Conservation (phyloP, 2,797 vertebrate genomes). For the Catharus ustulatus region DNA sequence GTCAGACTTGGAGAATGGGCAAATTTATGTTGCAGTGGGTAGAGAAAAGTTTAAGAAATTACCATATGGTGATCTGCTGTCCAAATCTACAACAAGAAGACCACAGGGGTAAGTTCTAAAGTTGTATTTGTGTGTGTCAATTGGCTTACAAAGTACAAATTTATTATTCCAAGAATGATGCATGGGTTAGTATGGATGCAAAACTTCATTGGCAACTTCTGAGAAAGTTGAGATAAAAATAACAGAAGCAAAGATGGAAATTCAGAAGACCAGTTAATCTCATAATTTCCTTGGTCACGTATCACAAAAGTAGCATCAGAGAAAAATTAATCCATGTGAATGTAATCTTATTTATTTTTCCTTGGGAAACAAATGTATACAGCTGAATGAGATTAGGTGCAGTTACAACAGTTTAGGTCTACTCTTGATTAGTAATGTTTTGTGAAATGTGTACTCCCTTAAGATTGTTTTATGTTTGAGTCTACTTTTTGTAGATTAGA, state of each 20-base stretch:
- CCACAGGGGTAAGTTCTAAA: constrained; percentile 82
- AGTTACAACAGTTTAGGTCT: not conserved
- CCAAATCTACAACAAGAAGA: constrained; percentile 83
- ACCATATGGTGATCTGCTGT: constrained; percentile 87
- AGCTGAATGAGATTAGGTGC: not conserved
- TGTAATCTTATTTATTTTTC: not conserved
- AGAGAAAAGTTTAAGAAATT: constrained; percentile 94
- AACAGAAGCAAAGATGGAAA: not conserved
- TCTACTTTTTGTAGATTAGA: not conserved
- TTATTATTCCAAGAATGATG: not conserved
- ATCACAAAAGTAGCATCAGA: not conserved
- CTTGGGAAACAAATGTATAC: not conserved
- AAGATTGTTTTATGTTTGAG: not conserved
- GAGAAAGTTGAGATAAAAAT: not conserved
- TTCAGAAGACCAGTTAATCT: not conserved
- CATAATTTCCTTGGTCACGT: not conserved
- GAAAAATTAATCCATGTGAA: not conserved
- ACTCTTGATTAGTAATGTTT: not conserved
- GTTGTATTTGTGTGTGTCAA: not conserved
- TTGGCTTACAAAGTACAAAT: not conserved
- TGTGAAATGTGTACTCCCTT: not conserved
- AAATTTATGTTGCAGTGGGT: constrained; percentile 94
- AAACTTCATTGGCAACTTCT: not conserved
- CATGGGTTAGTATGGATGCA: not conserved
- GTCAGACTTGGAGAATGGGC: constrained; percentile 88